Base-by-base conservation (phyloP, 2,888 invertebrate genomes). In the Fissipunctia ypsillon region DNA sequence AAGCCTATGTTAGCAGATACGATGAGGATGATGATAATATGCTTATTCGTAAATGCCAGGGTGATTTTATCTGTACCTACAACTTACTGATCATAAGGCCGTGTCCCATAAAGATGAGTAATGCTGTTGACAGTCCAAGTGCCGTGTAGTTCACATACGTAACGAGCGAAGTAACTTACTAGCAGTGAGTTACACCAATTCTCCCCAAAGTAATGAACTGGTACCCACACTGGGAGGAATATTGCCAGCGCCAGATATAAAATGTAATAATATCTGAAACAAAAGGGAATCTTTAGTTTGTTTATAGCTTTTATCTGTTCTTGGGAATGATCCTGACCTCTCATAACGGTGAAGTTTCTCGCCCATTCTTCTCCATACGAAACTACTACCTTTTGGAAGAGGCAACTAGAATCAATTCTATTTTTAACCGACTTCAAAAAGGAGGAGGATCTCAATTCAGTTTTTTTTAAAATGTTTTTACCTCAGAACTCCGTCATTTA, bases 61-160 rank as follows among this genome's bases (percentile, higher is more conserved):
- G 25, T 25, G 25, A 22, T 25, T 64, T 48, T 28, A 38, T 2
- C 14, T 28, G 45, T 12, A 28, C 12, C 22, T n/a, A 28, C 9
- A 28, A 89, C 97, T 95, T 91, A 97, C 97, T 96, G 95, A 91
- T 98, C 98, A 91, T 98, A 98, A 0, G 98, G 98, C 89, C 97
- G 97, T 66, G 97, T 97, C 22, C 98, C 98, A 92, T 97, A 98
- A 71, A 98, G 93, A 94, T 98, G 98, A 0, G 98, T 98, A 0
- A 97, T 97, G 79, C 98, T 98, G 91, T 99, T 99, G 10, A 98
- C 98, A 5, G 97, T 93, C 98, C 98, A 99, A 0, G 98, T 98
- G 1, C 97, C 96, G 88, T 99, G 97, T 22, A 98, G 94, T 28
- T 96, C 93, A 0, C 96, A 64, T 1, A 97, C 90, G 88, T 98